Base-by-base conservation (phyloP, 1,140 invertebrate genomes). In the Drosophila ficusphila region DNA sequence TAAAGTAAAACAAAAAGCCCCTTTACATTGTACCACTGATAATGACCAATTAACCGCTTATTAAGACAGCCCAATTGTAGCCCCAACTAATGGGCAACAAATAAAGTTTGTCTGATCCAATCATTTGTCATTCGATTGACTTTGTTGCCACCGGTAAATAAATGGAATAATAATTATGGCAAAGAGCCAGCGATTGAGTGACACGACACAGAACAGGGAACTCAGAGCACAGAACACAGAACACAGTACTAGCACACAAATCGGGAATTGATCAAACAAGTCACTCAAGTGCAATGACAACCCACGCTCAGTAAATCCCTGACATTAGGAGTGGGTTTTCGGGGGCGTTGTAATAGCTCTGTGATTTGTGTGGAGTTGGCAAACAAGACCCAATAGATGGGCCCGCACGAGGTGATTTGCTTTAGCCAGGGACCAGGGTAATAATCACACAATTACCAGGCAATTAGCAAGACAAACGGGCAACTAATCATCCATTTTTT, bases 261-360 rank as follows among this genome's bases (percentile, higher is more conserved):
- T 88, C 77, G 70, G 41, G 57, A 73, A 88, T 88, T 88, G 82
- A 88, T 88, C 82, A 88, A 88, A 88, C 82, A 88, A 88, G 78
- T 88, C 83, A 88, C 46, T 88, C 77, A 86, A 88, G 73, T 71
- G 72, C 41, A 88, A 89, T 88, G 83, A 82, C 69, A 88, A 82
- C 77, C 64, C 60, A 70, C 34, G 47, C 53, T 75, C 49, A 69
- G 33, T 53, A 48, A 70, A 71, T 75, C 74, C 46, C 42, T 42
- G 27, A 34, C 56, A 62, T 48, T 67, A 46, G 47, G 31, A 34
- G 34, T 16, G 42, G 62, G 34, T 31, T 33, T 11, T 11, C 29
- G 2, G 27, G 29, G 38, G 8, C 3, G 36, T 5, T 1, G 46
- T 52, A 67, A 67, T 52, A 27, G 46, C 27, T 12, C 47, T 41